Percentiles rank a stretch among this genome's conserved stretches.
Conservation (phyloP, 2,113 vertebrate species). For the Cheirogaleus medius region DNA sequence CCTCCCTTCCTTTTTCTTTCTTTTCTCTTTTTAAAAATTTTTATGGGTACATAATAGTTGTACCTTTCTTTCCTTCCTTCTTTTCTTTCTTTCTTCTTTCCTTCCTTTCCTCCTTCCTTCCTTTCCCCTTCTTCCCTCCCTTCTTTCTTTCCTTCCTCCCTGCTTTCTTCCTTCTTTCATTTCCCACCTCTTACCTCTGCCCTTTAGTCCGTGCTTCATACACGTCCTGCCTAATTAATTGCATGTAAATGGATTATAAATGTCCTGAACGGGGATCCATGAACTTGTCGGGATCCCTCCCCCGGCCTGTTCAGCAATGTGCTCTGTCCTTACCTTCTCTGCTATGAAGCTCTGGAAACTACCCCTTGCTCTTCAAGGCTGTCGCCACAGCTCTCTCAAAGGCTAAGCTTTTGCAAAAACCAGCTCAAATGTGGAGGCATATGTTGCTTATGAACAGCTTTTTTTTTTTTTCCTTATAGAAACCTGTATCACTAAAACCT, state of each 20-base stretch:
- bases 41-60: not conserved
- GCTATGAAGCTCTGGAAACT: not conserved
- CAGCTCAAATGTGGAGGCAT: not conserved
- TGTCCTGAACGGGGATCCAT: not conserved
- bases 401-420: not conserved
- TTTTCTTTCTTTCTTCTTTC: not conserved
- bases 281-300: not conserved
- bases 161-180: not conserved
- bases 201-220: not conserved
- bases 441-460: not conserved
- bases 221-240: not conserved
- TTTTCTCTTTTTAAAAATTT: not conserved
- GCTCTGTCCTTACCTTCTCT: not conserved
- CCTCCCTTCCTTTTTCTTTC: not conserved
- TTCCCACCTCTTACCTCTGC: not conserved
- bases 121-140: rapidly evolving
- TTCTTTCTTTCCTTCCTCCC: too few species aligned
- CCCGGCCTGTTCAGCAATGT: not conserved
- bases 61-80: not conserved
- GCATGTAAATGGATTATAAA: not conserved
- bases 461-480: conserved; percentile 6
- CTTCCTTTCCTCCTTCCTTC: not conserved
- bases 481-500: conserved; percentile 43
- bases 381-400: not conserved
- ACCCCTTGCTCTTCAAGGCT: not conserved